Percentiles rank a stretch among this genome's conserved stretches.
phyloP scores from a whole-genome alignment of 1,140 invertebrate genomes.

The Pantala flavescens region DNA sequence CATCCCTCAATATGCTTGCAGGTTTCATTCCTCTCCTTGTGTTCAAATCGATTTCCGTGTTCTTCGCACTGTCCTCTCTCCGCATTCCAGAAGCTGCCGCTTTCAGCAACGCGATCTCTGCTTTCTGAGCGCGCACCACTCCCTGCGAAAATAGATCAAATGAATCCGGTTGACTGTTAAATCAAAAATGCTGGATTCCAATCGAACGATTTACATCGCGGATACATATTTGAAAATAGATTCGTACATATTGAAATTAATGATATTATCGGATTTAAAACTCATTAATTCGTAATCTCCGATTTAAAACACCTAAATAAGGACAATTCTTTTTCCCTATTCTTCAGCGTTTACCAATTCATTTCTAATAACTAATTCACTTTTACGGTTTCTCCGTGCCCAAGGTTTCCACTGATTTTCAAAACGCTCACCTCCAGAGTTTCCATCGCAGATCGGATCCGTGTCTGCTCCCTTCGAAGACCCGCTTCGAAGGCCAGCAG shows the following conservation, averaged over 20 bases:
- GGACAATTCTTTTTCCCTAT: too few relatives aligned
- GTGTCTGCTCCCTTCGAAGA: constrained; percentile 61
- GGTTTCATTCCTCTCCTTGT: constrained; percentile 24
- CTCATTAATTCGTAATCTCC: too few relatives aligned
- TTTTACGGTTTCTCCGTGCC: too few relatives aligned
- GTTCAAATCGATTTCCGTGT: background rate
- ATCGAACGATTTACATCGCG: background rate
- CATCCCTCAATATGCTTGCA: constrained; percentile 33
- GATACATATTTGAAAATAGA: too few relatives aligned
- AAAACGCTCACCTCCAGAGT: constrained; percentile 34
- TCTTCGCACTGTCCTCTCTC: background rate
- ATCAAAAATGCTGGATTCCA: background rate
- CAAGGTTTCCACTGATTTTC: too few relatives aligned
- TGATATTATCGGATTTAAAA: too few relatives aligned
- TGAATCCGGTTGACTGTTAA: background rate
- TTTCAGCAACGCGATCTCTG: constrained; percentile 52
- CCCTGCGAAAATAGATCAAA: constrained; percentile 37
- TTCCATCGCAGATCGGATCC: constrained; percentile 50
- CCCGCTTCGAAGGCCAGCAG: constrained; percentile 56
- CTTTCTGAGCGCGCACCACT: constrained; percentile 50
- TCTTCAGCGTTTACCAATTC: too few relatives aligned
- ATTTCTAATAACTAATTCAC: too few relatives aligned
- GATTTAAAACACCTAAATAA: too few relatives aligned
- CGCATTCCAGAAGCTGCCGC: constrained; percentile 23
- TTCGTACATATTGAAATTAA: too few relatives aligned